Percentiles rank a stretch among this genome's conserved stretches.
These are phyloP conservation scores for Muscicapa comitata DNA, from an alignment of 2,797 vertebrate species.

Conservation along the genomic window DNA sequence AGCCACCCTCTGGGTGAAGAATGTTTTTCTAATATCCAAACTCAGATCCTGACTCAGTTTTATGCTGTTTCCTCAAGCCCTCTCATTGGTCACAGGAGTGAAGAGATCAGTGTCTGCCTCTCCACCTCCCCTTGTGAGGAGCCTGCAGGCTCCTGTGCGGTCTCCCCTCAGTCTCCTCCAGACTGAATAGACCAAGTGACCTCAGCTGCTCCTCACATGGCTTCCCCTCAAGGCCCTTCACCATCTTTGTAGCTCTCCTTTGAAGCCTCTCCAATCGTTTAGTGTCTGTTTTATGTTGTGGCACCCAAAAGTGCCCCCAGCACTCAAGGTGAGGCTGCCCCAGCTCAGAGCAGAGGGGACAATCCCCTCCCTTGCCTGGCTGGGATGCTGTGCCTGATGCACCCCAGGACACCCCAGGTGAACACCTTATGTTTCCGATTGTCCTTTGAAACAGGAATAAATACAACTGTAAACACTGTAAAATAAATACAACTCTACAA, in stretches of 20 bases:
- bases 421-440: background rate
- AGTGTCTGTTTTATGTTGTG: background rate
- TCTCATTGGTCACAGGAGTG: background rate
- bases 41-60: background rate
- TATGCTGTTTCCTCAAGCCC: background rate
- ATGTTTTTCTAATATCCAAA: background rate
- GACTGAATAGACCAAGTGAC: background rate
- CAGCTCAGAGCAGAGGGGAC: background rate
- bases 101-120: background rate
- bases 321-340: fast-evolving
- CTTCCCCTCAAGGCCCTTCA: background rate
- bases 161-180: background rate
- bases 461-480: background rate
- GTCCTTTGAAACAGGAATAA: background rate
- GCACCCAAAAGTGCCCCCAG: background rate
- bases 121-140: background rate
- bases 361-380: fast-evolving
- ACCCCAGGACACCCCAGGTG: fast-evolving
- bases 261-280: fast-evolving
- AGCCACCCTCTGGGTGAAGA: background rate
- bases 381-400: background rate
- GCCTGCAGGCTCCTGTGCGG: background rate
- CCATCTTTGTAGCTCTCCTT: background rate
- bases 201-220: fast-evolving
- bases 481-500: background rate